Evolutionary conservation across 1,140 invertebrate species (phyloP), one percentile per base, ranked within the genome.

Genomic region (Drosophila guanche): DNA sequence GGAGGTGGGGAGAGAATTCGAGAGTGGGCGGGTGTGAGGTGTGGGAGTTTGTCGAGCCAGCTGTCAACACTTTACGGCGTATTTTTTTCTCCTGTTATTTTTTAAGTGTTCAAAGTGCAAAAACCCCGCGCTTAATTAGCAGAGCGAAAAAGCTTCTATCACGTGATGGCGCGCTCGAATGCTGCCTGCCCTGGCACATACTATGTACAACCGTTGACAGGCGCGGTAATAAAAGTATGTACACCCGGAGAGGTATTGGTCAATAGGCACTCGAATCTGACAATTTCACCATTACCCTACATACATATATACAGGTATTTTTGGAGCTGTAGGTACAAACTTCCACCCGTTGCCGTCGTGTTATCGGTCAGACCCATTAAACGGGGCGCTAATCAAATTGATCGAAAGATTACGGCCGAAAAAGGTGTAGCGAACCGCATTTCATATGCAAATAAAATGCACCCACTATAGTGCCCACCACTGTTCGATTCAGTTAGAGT

Each of bases 231-330:
- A 76, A 76, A 76, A 73, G 53, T 72, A 50, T 69, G 52, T 55
- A 59, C 50, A 20, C 33, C 20, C 46, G 37, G 55, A 53, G 53
- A 61, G 63, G 60, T 70, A 86, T 86, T 86, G 81, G 78, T 48
- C 77, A 86, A 86, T 86, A 81, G 33, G 70, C 83, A 86, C 83
- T 88, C 53, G 81, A 88, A 88, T 70, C 60, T 88, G 81, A 83
- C 85, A 86, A 75, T 69, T 65, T 72, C 57, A 62, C 72, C 62
- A 69, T 76, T 76, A 51, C 68, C 69, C 63, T 70, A 72, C 76
- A 81, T 81, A 71, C 76, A 86, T 74, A 69, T 66, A 43, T 50
- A 61, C 33, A 5, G 22, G 14, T 54, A 29, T 27, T 41, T 52
- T 20, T 41, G 33, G 14, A 37, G 22, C 20, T 55, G n/a, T 55